Conservation (phyloP, 2,797 vertebrate genomes). For the Ciconia nigra region DNA sequence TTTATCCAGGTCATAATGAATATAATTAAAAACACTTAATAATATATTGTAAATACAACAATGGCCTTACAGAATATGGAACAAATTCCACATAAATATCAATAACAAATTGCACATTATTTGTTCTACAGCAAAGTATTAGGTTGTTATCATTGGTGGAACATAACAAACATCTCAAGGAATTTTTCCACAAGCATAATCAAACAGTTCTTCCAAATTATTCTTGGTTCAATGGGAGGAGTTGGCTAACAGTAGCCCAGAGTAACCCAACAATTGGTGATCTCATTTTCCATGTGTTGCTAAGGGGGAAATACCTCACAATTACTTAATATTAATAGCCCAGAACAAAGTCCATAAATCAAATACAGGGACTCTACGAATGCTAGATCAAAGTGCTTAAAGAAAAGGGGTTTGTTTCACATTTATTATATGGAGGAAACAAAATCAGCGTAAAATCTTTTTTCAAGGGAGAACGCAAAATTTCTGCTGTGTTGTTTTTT, state of each 20-base stretch:
- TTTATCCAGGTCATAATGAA: constrained; percentile 89
- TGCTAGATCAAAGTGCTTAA: not conserved
- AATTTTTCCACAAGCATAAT: not conserved
- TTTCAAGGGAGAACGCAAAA: not conserved
- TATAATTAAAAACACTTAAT: constrained; percentile 78
- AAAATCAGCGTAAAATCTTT: not conserved
- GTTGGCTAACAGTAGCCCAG: not conserved
- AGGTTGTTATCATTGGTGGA: not conserved
- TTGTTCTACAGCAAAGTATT: constrained; percentile 30
- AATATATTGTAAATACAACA: constrained; percentile 52
- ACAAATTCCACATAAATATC: constrained; percentile 64
- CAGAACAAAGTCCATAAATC: not conserved
- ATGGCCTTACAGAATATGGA: constrained; percentile 44
- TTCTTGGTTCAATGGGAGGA: not conserved
- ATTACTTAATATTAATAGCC: not conserved
- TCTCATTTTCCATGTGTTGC: not conserved
- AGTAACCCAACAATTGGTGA: not conserved
- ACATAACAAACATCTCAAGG: not conserved
- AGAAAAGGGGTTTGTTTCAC: not conserved
- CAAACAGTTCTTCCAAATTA: not conserved
- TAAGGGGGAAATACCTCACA: not conserved
- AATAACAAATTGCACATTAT: constrained; percentile 33
- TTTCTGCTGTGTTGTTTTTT: not conserved
- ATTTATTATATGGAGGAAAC: not conserved
- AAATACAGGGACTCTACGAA: not conserved